Base-by-base conservation (phyloP, 2,797 vertebrate species). In the Gymnoscopelus microlampas region DNA sequence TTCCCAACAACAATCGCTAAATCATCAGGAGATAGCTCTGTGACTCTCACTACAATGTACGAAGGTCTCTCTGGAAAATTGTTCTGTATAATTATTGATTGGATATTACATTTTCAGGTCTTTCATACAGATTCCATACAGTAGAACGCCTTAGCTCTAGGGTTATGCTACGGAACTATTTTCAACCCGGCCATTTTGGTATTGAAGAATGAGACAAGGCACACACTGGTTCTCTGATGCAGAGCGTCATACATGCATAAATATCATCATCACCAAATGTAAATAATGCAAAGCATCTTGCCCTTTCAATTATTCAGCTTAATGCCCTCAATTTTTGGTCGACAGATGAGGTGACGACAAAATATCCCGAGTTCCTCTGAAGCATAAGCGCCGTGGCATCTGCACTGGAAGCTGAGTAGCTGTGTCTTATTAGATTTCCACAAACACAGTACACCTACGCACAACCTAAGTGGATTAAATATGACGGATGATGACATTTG, bases 401-500 rank as follows among this genome's bases (percentile, higher is more conserved):
- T 82, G 81, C 74, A 83, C 83, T 67, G 82, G 67, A 7, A 83
- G 84, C 84, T 73, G 86, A 83, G 84, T 71, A 73, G 82, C 89
- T 85, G 88, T 85, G 85, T 89, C 87, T 89, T 86, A 91, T 92
- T 90, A 90, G 85, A 91, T 91, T 91, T 87, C 84, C 87, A 86
- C 88, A 85, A 88, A 91, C 88, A 88, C 87, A 86, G 87, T 74
- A 91, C 88, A 90, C 90, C 88, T 90, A 89, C 88, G 84, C 89
- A 74, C 76, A 82, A 82, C 83, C 86, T 90, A 91, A 91, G 82
- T 91, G 90, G 89, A 93, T 92, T 91, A 90, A 80, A 91, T 67
- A 91, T 89, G 89, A 92, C 87, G 86, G 88, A 92, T 89, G 89
- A 90, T 89, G 90, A 92, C 91, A 91, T 91, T 88, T 87, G 88